Base-by-base conservation (phyloP, 2,888 invertebrate genomes). In the Subacronicta megacephala region DNA sequence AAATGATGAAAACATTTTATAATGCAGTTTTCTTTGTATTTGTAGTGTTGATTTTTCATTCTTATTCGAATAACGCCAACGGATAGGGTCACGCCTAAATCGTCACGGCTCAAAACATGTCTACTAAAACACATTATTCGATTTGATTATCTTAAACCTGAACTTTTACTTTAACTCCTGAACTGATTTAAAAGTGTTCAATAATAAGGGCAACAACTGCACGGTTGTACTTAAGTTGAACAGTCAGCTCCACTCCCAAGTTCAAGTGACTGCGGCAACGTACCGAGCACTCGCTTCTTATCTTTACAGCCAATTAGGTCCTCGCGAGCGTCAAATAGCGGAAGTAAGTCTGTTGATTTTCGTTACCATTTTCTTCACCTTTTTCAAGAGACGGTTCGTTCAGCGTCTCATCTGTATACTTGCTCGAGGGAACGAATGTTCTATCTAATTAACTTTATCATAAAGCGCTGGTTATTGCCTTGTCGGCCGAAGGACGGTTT, bases 391-490 rank as follows among this genome's bases (percentile, higher is more conserved):
- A 68, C 74, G 62, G 66, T 57, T 49, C 62, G 75, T 65, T 60
- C 68, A 57, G 53, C 82, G 79, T 83, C 89, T 89, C 87, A 90
- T 90, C 88, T 87, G 87, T 88, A 81, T 85, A 83, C 83, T 75
- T 77, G 89, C 92, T 90, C 90, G 78, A 65, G 92, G 90, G 92
- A 92, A 88, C 85, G 84, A 92, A 92, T 92, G 91, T 90, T 90
- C 84, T 85, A 89, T 88, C 90, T 92, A 92, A 93, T 93, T 93
- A 93, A 91, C 88, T 92, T 91, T 90, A 92, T 92, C 89, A 92
- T 93, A 93, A 92, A 90, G 84, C 84, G 81, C 83, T 78, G 85
- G 87, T 85, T 90, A 92, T 90, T 92, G 88, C 89, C 84, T 88
- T 88, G 88, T 86, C 87, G 81, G 83, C 78, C 74, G 80, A 74